phyloP scores from a whole-genome alignment of 2,113 vertebrate genomes.

The Vulpes vulpes region DNA sequence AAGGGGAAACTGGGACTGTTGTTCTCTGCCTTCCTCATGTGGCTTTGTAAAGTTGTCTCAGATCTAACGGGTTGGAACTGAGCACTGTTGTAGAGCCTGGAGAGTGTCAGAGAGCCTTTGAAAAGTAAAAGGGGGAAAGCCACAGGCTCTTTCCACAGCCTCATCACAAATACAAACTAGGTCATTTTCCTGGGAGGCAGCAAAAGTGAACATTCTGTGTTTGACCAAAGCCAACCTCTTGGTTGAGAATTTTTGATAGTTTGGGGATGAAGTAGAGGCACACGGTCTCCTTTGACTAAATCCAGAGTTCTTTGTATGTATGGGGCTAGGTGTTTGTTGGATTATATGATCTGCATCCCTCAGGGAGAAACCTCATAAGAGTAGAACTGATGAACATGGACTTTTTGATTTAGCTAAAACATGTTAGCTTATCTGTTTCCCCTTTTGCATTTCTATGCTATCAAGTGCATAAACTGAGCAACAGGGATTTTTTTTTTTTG shows the following conservation, averaged over 20 bases:
- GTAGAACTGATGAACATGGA: background rate
- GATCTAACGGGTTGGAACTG: constrained; percentile 64
- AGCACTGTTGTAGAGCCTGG: constrained; percentile 60
- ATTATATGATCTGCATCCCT: background rate
- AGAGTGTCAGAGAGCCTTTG: constrained; percentile 38
- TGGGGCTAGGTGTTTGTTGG: background rate
- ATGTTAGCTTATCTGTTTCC: background rate
- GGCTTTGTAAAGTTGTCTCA: constrained; percentile 72
- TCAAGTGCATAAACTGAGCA: background rate
- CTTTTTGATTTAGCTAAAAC: background rate
- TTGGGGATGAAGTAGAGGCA: constrained; percentile 6
- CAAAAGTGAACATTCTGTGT: constrained; percentile 46
- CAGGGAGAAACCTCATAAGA: background rate
- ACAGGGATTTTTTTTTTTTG: background rate
- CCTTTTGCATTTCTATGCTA: background rate
- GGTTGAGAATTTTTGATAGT: constrained; percentile 53
- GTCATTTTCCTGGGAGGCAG: constrained; percentile 46
- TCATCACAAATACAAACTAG: constrained; percentile 32
- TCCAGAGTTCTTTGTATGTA: constrained; percentile 55
- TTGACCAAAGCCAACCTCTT: constrained; percentile 56
- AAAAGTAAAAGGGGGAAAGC: constrained; percentile 53
- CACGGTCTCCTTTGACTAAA: background rate
- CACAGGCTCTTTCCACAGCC: constrained; percentile 26
- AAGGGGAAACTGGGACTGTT: constrained; percentile 39
- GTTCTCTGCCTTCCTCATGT: constrained; percentile 51